Conservation (phyloP, 2,888 invertebrate species). For the Melipona beecheii region DNA sequence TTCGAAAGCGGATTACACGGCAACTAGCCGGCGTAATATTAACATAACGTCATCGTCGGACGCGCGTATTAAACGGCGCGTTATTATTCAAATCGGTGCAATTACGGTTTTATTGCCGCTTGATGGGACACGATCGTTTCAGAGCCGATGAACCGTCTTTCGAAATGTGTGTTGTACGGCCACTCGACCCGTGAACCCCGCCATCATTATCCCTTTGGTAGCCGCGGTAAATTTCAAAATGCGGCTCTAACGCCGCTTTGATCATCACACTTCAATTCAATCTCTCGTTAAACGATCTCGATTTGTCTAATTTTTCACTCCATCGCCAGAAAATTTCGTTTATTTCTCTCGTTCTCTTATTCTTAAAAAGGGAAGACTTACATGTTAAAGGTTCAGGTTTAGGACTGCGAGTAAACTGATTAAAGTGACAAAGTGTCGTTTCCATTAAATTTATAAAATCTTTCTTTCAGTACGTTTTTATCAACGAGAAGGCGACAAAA, state of each 20-base stretch:
- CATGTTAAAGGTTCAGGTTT: not conserved
- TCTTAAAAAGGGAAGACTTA: not conserved
- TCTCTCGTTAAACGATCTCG: not conserved
- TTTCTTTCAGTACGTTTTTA: not conserved
- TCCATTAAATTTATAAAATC: not conserved
- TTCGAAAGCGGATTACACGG: slow-evolving; percentile 13
- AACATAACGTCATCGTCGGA: slow-evolving; percentile 22
- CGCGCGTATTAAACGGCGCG: slow-evolving; percentile 29
- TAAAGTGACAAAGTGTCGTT: too few relatives aligned
- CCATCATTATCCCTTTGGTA: not conserved
- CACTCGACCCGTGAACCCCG: not conserved
- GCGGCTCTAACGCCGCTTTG: not conserved
- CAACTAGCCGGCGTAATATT: not conserved
- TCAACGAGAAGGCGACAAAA: not conserved
- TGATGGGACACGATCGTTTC: slow-evolving; percentile 3
- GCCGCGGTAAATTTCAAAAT: not conserved
- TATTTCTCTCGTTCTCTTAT: too few relatives aligned
- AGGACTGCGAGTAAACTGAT: not conserved
- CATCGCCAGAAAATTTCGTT: not conserved
- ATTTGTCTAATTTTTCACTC: not conserved
- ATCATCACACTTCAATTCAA: not conserved
- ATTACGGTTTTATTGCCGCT: slow-evolving; percentile 25
- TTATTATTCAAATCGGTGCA: slow-evolving; percentile 31
- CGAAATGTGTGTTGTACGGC: not conserved
- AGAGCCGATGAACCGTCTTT: not conserved